These are phyloP conservation scores for Scelioninae gen. 1 DNA, from an alignment of 2,888 invertebrate species.

Conservation along the genomic window DNA sequence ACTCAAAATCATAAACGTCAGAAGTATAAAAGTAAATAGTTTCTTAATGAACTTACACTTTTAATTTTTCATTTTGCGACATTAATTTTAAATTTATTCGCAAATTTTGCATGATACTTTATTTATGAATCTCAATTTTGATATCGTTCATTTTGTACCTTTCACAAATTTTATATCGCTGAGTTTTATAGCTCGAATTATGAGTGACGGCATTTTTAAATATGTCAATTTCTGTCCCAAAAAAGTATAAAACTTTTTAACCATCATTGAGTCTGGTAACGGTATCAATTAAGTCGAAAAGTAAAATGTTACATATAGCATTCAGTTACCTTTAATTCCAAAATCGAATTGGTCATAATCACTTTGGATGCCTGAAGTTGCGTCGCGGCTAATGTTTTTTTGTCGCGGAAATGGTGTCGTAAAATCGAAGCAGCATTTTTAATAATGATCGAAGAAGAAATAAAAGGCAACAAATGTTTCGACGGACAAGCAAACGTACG, in stretches of 20 bases:
- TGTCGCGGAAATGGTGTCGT: too few species aligned
- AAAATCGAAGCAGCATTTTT: slow-evolving; percentile 35
- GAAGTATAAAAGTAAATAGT: not conserved
- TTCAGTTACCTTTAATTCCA: slow-evolving; percentile 19
- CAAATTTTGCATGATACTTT: not conserved
- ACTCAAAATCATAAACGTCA: too few species aligned
- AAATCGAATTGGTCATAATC: slow-evolving; percentile 38
- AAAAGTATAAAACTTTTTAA: slow-evolving; percentile 5
- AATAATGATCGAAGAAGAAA: slow-evolving; percentile 45
- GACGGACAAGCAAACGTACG: too few species aligned
- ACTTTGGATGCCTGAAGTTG: slow-evolving; percentile 30
- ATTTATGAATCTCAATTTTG: not conserved
- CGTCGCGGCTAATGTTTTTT: slow-evolving; percentile 21
- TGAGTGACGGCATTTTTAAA: not conserved
- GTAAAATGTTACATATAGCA: too few species aligned
- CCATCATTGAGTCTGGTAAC: not conserved
- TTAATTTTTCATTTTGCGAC: not conserved
- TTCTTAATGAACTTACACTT: not conserved
- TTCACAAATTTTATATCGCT: not conserved
- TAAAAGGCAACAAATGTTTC: slow-evolving; percentile 46
- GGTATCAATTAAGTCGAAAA: slow-evolving; percentile 21
- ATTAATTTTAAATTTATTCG: not conserved
- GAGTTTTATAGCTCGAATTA: slow-evolving; percentile 6
- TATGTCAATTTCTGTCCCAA: not conserved
- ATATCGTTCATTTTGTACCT: not conserved